These are phyloP conservation scores for Hippocampus zosterae DNA, from an alignment of 2,113 vertebrate genomes.

Conservation along the genomic window DNA sequence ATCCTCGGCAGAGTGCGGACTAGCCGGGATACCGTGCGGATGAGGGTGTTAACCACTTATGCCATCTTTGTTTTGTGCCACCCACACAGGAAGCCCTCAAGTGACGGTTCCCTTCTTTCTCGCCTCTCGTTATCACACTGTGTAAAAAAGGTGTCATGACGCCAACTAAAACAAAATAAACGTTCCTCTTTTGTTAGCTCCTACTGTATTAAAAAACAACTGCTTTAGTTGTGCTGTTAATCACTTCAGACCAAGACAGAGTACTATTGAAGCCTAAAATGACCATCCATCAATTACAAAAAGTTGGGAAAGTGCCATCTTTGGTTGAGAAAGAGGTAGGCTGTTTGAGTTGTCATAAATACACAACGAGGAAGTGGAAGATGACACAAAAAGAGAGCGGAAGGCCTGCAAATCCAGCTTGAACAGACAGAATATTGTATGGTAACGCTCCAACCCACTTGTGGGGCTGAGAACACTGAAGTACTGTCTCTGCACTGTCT, in stretches of 20 bases:
- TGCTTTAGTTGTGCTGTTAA: constrained; percentile 10
- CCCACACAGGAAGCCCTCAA: constrained; percentile 45
- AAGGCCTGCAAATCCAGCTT: constrained; percentile 54
- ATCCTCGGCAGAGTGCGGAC: constrained; percentile 38
- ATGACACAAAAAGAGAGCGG: constrained; percentile 55
- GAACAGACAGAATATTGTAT: constrained; percentile 71
- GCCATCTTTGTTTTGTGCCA: constrained; percentile 27
- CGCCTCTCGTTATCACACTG: constrained; percentile 49
- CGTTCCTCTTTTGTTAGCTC: neutral
- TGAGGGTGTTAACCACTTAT: constrained; percentile 39
- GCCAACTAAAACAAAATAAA: constrained; percentile 3
- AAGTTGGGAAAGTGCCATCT: neutral
- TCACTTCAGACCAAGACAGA: neutral
- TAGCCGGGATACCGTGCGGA: constrained; percentile 24
- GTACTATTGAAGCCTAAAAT: neutral
- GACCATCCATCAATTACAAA: neutral
- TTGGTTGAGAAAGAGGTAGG: constrained; percentile 1
- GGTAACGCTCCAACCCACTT: constrained; percentile 67
- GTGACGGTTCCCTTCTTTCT: constrained; percentile 63
- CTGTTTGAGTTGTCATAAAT: constrained; percentile 55
- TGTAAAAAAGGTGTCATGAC: constrained; percentile 38
- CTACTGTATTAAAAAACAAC: neutral
- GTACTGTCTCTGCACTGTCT: constrained; percentile 53
- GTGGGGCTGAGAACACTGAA: constrained; percentile 65
- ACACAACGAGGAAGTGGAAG: constrained; percentile 61